Percentiles rank a stretch among this genome's conserved stretches.
These are phyloP conservation scores for Bombus confusus DNA, from an alignment of 1,140 invertebrate genomes.

Conservation along the genomic window DNA sequence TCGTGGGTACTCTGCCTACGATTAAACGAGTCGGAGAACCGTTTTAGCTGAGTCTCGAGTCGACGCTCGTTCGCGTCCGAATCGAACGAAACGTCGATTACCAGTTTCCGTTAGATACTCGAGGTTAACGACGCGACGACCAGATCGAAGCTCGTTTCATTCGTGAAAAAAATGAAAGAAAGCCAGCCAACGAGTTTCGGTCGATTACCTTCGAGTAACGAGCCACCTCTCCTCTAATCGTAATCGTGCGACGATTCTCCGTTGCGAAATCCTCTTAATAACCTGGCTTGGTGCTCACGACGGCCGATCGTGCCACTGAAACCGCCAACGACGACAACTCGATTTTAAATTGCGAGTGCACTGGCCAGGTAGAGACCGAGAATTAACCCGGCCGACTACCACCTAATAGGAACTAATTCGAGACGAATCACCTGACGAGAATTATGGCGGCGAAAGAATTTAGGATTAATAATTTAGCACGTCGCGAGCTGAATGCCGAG, in stretches of 20 bases:
- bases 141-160: neutral
- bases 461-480: slow-evolving; percentile 68
- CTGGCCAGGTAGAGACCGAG: slow-evolving; percentile 25
- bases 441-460: slow-evolving; percentile 66
- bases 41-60: no score
- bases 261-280: slow-evolving; percentile 64
- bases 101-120: neutral
- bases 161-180: slow-evolving; percentile 8
- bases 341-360: slow-evolving; percentile 65
- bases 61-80: no score
- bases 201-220: slow-evolving; percentile 62
- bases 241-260: slow-evolving; percentile 54
- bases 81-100: no score
- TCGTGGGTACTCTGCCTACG: rapidly evolving
- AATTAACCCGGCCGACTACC: slow-evolving; percentile 52
- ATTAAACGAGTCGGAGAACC: no score
- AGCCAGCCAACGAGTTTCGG: slow-evolving; percentile 46
- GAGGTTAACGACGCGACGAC: slow-evolving; percentile 8
- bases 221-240: slow-evolving; percentile 55
- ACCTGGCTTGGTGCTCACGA: slow-evolving; percentile 60
- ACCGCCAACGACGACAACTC: slow-evolving; percentile 56
- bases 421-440: slow-evolving; percentile 61
- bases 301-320: slow-evolving; percentile 11
- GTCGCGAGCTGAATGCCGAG: slow-evolving; percentile 52
- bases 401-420: slow-evolving; percentile 68